phyloP scores from a whole-genome alignment of 2,888 invertebrate genomes.

The Scrobipalpa costella region DNA sequence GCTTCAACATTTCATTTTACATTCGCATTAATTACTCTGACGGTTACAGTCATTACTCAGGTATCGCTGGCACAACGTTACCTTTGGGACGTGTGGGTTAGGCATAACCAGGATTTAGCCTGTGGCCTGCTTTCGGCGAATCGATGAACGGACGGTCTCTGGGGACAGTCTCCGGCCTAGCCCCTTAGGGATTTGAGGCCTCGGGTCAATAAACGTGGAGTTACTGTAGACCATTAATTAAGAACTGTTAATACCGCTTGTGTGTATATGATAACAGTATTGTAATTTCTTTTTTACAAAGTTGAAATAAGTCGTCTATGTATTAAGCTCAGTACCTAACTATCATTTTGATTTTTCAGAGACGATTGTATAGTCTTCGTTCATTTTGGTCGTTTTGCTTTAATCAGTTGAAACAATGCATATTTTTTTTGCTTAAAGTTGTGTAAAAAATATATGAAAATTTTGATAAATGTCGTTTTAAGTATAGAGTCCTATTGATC shows the following conservation, averaged over 20 bases:
- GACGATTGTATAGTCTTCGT: constrained; percentile 8
- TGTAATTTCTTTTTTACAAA: no score
- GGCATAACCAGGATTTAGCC: constrained; percentile 43
- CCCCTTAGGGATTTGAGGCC: constrained; percentile 37
- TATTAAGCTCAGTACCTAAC: not conserved
- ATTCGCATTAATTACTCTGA: constrained; percentile 3
- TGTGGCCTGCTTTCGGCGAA: constrained; percentile 57
- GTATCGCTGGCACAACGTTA: constrained; percentile 31
- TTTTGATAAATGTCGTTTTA: no score
- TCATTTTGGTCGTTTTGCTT: constrained; percentile 6
- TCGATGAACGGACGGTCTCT: constrained; percentile 51
- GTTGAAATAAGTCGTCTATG: not conserved
- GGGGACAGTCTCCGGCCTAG: constrained; percentile 45
- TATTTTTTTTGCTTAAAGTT: no score
- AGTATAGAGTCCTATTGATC: no score
- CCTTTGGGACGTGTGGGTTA: constrained; percentile 36
- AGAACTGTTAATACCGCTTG: not conserved
- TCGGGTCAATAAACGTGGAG: constrained; percentile 24
- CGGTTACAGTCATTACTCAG: constrained; percentile 6
- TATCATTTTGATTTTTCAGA: constrained; percentile 15
- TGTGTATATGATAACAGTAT: no score
- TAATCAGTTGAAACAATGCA: no score
- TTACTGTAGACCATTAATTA: not conserved
- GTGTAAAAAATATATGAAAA: no score
- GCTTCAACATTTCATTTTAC: not conserved